These are phyloP conservation scores for Platyrinchus mystaceus DNA, from an alignment of 2,797 vertebrate genomes.

Conservation along the genomic window DNA sequence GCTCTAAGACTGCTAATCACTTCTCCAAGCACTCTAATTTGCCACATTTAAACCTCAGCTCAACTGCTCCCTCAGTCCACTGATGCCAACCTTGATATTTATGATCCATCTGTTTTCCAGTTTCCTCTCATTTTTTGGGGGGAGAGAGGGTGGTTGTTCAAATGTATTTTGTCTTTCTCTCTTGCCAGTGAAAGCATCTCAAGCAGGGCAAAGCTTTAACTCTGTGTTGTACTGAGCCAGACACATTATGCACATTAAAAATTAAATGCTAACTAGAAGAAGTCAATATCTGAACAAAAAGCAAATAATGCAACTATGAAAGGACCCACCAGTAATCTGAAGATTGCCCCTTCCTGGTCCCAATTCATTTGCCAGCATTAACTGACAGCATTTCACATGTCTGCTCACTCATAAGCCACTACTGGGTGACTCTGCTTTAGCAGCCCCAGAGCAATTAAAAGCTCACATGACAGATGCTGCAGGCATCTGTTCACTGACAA, in stretches of 20 bases:
- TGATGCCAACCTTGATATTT: neutral
- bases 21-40: neutral
- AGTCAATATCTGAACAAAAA: neutral
- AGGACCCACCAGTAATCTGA: neutral
- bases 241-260: neutral
- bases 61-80: neutral
- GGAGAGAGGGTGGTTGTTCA: neutral
- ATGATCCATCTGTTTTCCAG: neutral
- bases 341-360: neutral
- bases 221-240: neutral
- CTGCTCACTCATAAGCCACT: neutral
- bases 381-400: neutral
- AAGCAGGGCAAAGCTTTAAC: neutral
- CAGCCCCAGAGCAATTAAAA: conserved; percentile 3
- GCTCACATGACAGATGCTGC: neutral
- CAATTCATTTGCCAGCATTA: neutral
- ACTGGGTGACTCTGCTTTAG: neutral
- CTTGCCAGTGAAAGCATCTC: neutral
- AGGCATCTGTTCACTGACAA: conserved; percentile 36
- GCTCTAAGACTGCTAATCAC: neutral
- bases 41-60: neutral
- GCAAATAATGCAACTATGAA: neutral
- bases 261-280: neutral
- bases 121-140: neutral
- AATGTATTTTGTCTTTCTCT: neutral